These are phyloP conservation scores for Drosophila eugracilis DNA, from an alignment of 1,140 invertebrate species.

Conservation along the genomic window DNA sequence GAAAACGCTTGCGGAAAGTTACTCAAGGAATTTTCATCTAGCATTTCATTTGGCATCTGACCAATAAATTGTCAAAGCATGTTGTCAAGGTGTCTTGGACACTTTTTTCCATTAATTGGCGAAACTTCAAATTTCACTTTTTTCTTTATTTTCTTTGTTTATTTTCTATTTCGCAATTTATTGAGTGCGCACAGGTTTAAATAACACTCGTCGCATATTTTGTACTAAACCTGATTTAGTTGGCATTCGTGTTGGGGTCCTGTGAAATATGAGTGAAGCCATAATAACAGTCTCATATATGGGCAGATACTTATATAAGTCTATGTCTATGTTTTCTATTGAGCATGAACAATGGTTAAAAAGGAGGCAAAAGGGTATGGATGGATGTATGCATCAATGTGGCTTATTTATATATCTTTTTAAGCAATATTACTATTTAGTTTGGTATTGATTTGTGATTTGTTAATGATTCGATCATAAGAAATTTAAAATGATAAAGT, in stretches of 20 bases:
- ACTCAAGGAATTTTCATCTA: constrained; percentile 5
- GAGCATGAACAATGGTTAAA: background rate
- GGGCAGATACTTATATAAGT: constrained; percentile 18
- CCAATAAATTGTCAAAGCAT: constrained; percentile 30
- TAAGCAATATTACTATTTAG: too few relatives aligned
- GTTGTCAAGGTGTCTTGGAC: constrained; percentile 49
- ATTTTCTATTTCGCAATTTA: constrained; percentile 54
- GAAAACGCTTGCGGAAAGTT: constrained; percentile 29
- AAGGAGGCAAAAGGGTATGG: background rate
- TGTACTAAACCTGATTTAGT: constrained; percentile 14
- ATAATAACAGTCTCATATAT: constrained; percentile 42
- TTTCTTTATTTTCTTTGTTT: constrained; percentile 11
- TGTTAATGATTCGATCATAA: too few relatives aligned
- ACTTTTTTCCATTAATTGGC: constrained; percentile 73
- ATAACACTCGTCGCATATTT: constrained; percentile 37
- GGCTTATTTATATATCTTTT: too few relatives aligned
- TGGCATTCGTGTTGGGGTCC: constrained; percentile 10
- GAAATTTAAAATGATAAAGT: too few relatives aligned
- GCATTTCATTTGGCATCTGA: constrained; percentile 22
- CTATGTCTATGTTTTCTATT: background rate
- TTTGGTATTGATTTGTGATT: too few relatives aligned
- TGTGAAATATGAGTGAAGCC: constrained; percentile 61
- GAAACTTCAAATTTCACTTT: constrained; percentile 39
- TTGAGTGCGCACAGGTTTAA: constrained; percentile 37
- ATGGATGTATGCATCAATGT: background rate